Evolutionary conservation across 2,888 invertebrate genomes (phyloP), one percentile per base, ranked within the genome.

Genomic region (Ctenicera cuprea): DNA sequence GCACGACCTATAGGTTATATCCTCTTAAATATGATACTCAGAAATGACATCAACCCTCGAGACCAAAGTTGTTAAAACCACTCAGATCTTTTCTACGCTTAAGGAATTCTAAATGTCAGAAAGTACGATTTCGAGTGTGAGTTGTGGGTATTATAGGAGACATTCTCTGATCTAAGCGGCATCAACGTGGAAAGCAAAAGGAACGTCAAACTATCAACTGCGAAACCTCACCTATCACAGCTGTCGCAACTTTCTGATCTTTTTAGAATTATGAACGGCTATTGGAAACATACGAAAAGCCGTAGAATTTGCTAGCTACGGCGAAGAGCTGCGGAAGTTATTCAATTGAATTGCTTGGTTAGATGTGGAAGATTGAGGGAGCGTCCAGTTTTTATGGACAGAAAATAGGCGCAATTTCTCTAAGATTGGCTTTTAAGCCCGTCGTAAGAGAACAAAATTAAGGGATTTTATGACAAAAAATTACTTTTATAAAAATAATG

Each of bases 1-100:
- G 7, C 26, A 33, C 8, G 33, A 41, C n/a, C 41, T 41, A 41
- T 41, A 2, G 1, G n/a, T 14, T 38, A 9, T 38, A 38, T 16
- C 26, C 26, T 26, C 3, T 33, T 22, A 9, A 26, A 57, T 16
- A 38, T 37, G 57, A 57, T 14, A 16, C 18, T 38, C 7, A 9
- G 38, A 20, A 20, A 20, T 38, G 38, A 38, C 38, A 57, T 33
- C 20, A 38, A 18, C 59, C 20, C 59, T 38, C 38, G 38, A 52
- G 52, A 52, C 52, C 12, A 38, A 59, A 59, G 38, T 59, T 59
- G 59, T 38, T 59, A 59, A 59, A 59, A 59, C 59, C 59, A 37
- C 59, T 59, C 59, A 38, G 59, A 38, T 59, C 18, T 38, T 37
- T 33, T 33, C 20, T 16, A 59, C 59, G 59, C 59, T 18, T 11